Conservation (phyloP, 2,797 vertebrate genomes). For the Falco berigora region DNA sequence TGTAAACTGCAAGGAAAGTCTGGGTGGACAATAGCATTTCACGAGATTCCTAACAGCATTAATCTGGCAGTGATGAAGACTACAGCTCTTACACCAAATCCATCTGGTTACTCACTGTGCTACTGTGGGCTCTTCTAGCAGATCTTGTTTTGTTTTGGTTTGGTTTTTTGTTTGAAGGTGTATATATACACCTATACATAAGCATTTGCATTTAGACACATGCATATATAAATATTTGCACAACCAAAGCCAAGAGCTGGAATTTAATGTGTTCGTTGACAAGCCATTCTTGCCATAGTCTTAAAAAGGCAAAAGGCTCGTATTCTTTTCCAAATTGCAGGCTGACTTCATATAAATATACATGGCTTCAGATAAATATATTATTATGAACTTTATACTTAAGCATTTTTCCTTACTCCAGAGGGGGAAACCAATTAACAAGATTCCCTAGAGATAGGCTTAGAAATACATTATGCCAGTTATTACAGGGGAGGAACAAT, state of each 20-base stretch:
- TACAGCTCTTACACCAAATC: background rate
- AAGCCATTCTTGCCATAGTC: background rate
- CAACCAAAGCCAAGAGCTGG: background rate
- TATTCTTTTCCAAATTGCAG: background rate
- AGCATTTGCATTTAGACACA: background rate
- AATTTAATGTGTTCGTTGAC: background rate
- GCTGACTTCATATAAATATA: background rate
- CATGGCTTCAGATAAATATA: background rate
- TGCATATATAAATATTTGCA: background rate
- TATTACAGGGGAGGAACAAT: background rate
- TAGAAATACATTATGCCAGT: background rate
- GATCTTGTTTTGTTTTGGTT: background rate
- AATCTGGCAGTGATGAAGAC: background rate
- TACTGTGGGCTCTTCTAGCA: background rate
- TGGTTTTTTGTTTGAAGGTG: background rate
- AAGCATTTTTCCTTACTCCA: background rate
- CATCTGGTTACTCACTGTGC: background rate
- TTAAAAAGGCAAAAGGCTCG: background rate
- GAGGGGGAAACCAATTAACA: background rate
- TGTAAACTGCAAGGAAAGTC: background rate
- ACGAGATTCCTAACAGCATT: background rate
- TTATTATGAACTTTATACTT: background rate
- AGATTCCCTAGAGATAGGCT: background rate
- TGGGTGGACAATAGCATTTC: background rate
- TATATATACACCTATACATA: background rate